These are phyloP conservation scores for Orius insidiosus DNA, from an alignment of 1,140 invertebrate genomes.

Conservation along the genomic window DNA sequence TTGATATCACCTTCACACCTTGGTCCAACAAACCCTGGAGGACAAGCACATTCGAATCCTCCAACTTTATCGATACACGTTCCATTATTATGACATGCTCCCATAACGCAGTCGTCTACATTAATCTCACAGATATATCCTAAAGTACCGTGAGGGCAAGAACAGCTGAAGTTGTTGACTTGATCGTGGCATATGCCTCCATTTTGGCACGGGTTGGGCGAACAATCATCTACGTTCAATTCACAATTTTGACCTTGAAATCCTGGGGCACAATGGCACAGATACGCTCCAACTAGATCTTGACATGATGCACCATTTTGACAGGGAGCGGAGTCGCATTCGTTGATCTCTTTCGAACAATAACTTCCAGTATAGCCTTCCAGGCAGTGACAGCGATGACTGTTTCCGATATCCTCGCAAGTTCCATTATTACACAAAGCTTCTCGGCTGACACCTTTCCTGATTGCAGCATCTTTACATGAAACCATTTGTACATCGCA, in stretches of 20 bases:
- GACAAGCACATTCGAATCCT: constrained; percentile 79
- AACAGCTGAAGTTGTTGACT: constrained; percentile 72
- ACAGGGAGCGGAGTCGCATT: constrained; percentile 75
- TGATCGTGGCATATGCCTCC: constrained; percentile 82
- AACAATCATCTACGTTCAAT: constrained; percentile 79
- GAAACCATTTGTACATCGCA: constrained; percentile 91
- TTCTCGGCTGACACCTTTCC: constrained; percentile 60
- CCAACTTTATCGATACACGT: constrained; percentile 81
- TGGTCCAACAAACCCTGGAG: constrained; percentile 73
- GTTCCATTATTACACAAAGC: constrained; percentile 78
- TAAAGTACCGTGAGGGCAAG: constrained; percentile 71
- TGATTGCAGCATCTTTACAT: constrained; percentile 66
- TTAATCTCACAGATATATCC: constrained; percentile 84
- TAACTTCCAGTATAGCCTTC: constrained; percentile 82
- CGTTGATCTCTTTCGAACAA: constrained; percentile 74
- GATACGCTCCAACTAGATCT: constrained; percentile 67
- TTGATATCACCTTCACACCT: constrained; percentile 86
- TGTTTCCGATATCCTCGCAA: constrained; percentile 79
- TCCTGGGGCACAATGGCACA: constrained; percentile 70
- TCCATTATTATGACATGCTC: constrained; percentile 90
- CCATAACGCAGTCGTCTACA: constrained; percentile 69
- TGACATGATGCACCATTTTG: constrained; percentile 76
- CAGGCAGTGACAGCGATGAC: constrained; percentile 68
- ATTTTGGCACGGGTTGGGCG: constrained; percentile 82
- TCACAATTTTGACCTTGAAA: constrained; percentile 92